Evolutionary conservation across 1,140 invertebrate species (phyloP), one percentile per base, ranked within the genome.

Genomic region (Atta colombica): DNA sequence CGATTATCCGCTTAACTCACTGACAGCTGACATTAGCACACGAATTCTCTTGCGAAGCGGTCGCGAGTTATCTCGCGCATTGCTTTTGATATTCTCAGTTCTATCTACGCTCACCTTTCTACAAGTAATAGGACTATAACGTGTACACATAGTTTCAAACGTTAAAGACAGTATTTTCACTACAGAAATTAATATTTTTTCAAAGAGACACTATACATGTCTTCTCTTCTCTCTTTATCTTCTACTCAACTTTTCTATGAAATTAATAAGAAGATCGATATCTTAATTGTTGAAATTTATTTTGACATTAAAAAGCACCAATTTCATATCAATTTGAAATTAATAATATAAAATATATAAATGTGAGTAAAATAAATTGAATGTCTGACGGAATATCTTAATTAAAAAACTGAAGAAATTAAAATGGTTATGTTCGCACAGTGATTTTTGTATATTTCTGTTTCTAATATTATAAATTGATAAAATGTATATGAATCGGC

Each of bases 1-100:
- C 55, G 49, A 71, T 66, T 82, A 82, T 87, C 75, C 63, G 61
- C 21, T 82, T 87, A 85, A 74, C 69, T 74, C 31, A 85, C 84
- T 87, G 65, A 84, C 78, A 85, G 86, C 66, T 69, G 86, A 66
- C 78, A 66, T 84, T 85, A 87, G 63, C 78, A 65, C 80, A 61
- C 49, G 49, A 84, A 87, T 84, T 87, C 65, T 21, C 86, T 69
- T 28, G 65, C 18, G 55, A 53, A 66, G 71, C 69, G 49, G 74
- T n/a, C 49, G 31, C n/a, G 71, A 28, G 28, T 60, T 49, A n/a
- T 75, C 28, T 71, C 61, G 86, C 31, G 61, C 58, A 53, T 39
- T 71, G 74, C 65, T 86, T 77, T 65, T 58, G 82, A 77, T 86
- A 86, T 7, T 60, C 51, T 12, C 31, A 39, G 39, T 71, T 75